These are phyloP conservation scores for Sarcophaga bullata DNA, from an alignment of 1,140 invertebrate species.

Conservation along the genomic window DNA sequence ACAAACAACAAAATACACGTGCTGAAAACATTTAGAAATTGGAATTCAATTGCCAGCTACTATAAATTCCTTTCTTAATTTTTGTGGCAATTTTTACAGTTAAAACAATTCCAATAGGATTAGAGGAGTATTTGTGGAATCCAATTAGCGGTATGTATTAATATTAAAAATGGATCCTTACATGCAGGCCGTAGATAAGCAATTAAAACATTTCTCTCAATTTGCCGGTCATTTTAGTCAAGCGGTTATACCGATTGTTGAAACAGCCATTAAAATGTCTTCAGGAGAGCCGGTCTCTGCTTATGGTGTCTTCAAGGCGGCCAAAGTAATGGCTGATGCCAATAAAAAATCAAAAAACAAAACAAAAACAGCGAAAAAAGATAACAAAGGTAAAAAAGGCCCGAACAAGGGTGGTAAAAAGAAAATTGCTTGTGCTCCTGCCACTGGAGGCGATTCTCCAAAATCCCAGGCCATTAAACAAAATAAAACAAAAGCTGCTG, in stretches of 20 bases:
- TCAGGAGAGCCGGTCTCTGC: conserved; percentile 23
- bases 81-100: background rate
- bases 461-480: background rate
- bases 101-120: background rate
- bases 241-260: conserved; percentile 17
- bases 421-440: no score
- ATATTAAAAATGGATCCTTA: conserved; percentile 7
- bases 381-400: background rate
- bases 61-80: background rate
- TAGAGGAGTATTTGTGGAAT: background rate
- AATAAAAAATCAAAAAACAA: background rate
- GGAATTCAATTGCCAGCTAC: background rate
- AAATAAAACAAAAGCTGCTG: background rate
- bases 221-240: conserved; percentile 2
- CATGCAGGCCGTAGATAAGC: background rate
- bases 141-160: background rate
- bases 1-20: background rate
- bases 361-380: conserved; percentile 20
- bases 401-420: background rate
- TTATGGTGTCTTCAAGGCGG: conserved; percentile 20
- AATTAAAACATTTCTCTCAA: background rate
- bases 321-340: background rate
- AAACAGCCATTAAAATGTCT: conserved; percentile 20
- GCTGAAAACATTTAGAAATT: background rate
- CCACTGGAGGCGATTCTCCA: no score